Percentiles rank a stretch among this genome's conserved stretches.
phyloP scores from a whole-genome alignment of 1,140 invertebrate species.

The Achroia grisella region DNA sequence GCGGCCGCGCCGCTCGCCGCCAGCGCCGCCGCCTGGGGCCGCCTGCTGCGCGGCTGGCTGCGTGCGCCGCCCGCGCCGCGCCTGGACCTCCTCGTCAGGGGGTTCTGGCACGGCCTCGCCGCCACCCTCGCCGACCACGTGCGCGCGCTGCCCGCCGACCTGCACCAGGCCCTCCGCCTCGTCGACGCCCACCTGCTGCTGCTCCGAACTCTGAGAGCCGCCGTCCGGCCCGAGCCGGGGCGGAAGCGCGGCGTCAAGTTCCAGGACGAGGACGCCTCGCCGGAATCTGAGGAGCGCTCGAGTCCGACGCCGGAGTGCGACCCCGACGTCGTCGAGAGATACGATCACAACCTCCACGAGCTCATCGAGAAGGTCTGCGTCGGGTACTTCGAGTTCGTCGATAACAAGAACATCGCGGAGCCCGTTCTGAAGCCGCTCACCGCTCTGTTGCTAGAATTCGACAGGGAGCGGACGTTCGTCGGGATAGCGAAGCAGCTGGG shows the following conservation, averaged over 20 bases:
- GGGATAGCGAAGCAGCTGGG: slow-evolving; percentile 21
- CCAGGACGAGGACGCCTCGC: slow-evolving; percentile 11
- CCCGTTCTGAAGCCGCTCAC: slow-evolving; percentile 20
- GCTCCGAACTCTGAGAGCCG: slow-evolving; percentile 24
- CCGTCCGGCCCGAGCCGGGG: slow-evolving; percentile 17
- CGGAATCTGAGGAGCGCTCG: not conserved
- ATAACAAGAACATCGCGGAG: slow-evolving; percentile 11
- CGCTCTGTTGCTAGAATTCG: slow-evolving; percentile 28
- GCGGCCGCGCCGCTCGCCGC: slow-evolving; percentile 1
- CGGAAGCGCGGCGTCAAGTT: slow-evolving; percentile 34
- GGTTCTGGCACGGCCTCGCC: too few relatives aligned
- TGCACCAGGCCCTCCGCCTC: too few relatives aligned
- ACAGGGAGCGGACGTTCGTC: slow-evolving; percentile 17
- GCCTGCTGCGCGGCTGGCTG: too few relatives aligned
- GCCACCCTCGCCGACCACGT: too few relatives aligned
- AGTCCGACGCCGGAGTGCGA: slow-evolving; percentile 4
- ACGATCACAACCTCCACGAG: slow-evolving; percentile 25
- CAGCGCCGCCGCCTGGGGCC: too few relatives aligned
- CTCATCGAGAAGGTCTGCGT: slow-evolving; percentile 18
- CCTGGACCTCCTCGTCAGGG: too few relatives aligned
- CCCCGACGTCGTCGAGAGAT: slow-evolving; percentile 9
- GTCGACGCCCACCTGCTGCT: slow-evolving; percentile 6
- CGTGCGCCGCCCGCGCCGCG: too few relatives aligned
- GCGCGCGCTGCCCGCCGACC: too few relatives aligned
- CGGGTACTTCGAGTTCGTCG: slow-evolving; percentile 28